Base-by-base conservation (phyloP, 2,888 invertebrate species). In the Coecobrya sp. region DNA sequence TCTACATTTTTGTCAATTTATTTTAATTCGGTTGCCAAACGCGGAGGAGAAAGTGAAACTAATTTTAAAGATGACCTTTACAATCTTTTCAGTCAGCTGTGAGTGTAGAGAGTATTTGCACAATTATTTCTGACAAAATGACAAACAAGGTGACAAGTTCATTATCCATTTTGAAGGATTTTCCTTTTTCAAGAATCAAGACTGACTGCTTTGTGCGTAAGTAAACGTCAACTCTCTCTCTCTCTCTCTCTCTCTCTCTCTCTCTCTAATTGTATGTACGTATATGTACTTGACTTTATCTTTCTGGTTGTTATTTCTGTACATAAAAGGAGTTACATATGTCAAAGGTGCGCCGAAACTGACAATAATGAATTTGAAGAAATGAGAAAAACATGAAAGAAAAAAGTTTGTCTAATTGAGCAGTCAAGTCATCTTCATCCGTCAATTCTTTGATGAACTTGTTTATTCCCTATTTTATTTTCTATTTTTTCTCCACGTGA, bases 21-120 rank as follows among this genome's bases (percentile, higher is more conserved):
- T 68, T 73, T 73, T 73, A 36, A 42, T 73, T 42, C n/a, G 73
- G 10, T 73, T 73, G 73, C 19, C 73, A 73, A 73, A 73, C 19
- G 8, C 16, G 68, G 25, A 36, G 3, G 42, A 73, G 11, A 10
- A 49, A 49, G 49, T 13, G 10, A 49, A 49, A 10, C 13, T 49
- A 11, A 10, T n/a, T 55, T 55, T 55, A 19, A 52, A 27, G 25
- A 22, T 79, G 52, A 79, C 52, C 52, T 79, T 76, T 76, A 11
- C 1, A 73, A 19, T 36, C 36, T 7, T 36, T 42, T 42, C 3
- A 25, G 25, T 25, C 27, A 27, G 11, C 65, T 68, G 49, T 59
- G 59, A 11, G 22, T n/a, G 19, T 19, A 19, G 59, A 1, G 4
- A 59, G 49, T 59, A 49, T 49, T 10, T 49, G 11, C 49, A 13